Conservation (phyloP, 92 coral and sea anemone species). For the Heliopora coerulea region DNA sequence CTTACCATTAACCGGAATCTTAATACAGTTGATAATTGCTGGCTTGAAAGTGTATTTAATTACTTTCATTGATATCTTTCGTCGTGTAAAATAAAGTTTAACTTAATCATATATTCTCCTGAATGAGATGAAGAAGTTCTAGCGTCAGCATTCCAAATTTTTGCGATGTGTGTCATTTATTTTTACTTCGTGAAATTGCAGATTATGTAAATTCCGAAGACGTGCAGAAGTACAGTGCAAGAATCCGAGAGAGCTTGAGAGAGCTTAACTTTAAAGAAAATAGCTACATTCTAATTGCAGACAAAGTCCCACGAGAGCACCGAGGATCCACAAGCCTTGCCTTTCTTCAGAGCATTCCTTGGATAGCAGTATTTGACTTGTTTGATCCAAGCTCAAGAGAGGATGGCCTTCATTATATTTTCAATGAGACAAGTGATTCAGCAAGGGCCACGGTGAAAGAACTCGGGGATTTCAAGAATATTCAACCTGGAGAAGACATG, state of each 20-base stretch:
- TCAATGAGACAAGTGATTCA: constrained; percentile 59
- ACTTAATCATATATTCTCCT: too few relatives aligned
- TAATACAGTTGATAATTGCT: too few relatives aligned
- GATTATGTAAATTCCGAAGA: too few relatives aligned
- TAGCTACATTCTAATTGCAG: constrained; percentile 52
- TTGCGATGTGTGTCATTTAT: too few relatives aligned
- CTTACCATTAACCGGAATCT: too few relatives aligned
- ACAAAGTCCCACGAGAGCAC: constrained; percentile 51
- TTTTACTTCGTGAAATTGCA: too few relatives aligned
- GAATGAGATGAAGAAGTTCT: too few relatives aligned
- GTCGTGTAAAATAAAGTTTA: too few relatives aligned
- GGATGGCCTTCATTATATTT: constrained; percentile 54
- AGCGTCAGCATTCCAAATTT: too few relatives aligned
- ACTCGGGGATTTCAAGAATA: constrained; percentile 56
- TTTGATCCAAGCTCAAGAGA: constrained; percentile 45
- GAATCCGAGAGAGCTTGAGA: constrained; percentile 36
- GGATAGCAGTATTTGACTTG: constrained; percentile 57
- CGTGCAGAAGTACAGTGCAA: too few relatives aligned
- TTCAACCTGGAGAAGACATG: constrained; percentile 5
- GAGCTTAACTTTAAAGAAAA: constrained; percentile 51
- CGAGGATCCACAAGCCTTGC: constrained; percentile 47
- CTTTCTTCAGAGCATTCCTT: constrained; percentile 62
- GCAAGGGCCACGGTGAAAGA: constrained; percentile 45
- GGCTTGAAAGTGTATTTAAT: not conserved
- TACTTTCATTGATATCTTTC: too few relatives aligned